phyloP scores from a whole-genome alignment of 2,113 vertebrate species.

The Nyctereutes procyonoides region DNA sequence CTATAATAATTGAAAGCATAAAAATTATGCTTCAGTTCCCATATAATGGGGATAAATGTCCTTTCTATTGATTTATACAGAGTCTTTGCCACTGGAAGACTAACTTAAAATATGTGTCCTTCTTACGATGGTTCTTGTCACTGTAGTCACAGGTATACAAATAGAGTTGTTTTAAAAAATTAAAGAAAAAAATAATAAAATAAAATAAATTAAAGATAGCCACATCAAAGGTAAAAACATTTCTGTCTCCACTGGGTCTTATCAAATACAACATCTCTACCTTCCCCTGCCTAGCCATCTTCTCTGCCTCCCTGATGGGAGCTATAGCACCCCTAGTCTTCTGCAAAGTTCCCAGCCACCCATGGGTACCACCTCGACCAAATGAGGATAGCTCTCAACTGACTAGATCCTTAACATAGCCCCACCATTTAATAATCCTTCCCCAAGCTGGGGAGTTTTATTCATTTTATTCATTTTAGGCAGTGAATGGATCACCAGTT shows the following conservation, averaged over 20 bases:
- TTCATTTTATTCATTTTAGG: not conserved
- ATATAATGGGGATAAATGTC: not conserved
- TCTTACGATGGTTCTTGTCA: not conserved
- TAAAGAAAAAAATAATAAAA: not conserved
- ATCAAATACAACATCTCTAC: not conserved
- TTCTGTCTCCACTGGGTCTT: not conserved
- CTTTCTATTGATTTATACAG: not conserved
- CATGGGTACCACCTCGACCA: not conserved
- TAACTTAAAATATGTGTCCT: not conserved
- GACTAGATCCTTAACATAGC: not conserved
- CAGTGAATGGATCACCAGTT: not conserved
- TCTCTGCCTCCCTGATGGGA: not conserved
- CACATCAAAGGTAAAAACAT: not conserved
- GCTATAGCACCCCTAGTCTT: not conserved
- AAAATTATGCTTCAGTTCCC: not conserved
- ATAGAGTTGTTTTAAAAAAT: not conserved
- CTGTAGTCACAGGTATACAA: not conserved
- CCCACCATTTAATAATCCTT: not conserved
- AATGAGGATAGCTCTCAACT: not conserved
- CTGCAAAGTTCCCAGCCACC: not conserved
- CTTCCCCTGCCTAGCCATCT: not conserved
- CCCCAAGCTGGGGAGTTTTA: not conserved
- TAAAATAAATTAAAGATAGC: not conserved
- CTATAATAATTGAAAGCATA: conserved; percentile 25
- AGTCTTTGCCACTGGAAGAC: not conserved